Percentiles rank a stretch among this genome's conserved stretches.
These are phyloP conservation scores for Aphidius colemani DNA, from an alignment of 2,888 invertebrate species.

Conservation along the genomic window DNA sequence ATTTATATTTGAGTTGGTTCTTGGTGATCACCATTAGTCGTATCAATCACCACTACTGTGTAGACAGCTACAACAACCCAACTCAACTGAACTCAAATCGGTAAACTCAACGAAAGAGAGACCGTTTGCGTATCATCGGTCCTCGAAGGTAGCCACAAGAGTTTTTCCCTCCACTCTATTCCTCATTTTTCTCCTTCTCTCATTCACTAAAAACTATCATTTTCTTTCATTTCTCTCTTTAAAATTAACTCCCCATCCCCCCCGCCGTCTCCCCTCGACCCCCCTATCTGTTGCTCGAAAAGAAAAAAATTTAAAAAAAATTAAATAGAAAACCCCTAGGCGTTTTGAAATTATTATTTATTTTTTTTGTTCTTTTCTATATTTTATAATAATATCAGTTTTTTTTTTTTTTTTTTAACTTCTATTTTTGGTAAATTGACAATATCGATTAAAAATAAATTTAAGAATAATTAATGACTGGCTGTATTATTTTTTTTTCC, in stretches of 20 bases:
- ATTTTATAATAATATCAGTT: neutral
- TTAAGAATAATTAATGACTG: no score
- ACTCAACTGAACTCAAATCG: constrained; percentile 45
- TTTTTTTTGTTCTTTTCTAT: neutral
- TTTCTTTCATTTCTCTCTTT: constrained; percentile 6
- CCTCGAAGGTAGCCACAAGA: constrained; percentile 49
- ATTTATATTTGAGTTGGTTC: no score
- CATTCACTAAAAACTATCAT: neutral
- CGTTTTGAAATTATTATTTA: neutral
- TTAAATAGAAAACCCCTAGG: neutral
- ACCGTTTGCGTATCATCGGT: constrained; percentile 39
- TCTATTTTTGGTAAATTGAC: no score
- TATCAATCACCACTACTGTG: constrained; percentile 43
- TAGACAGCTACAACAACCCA: constrained; percentile 32
- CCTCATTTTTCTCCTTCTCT: constrained; percentile 27
- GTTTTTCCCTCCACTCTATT: constrained; percentile 44
- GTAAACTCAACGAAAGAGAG: constrained; percentile 42
- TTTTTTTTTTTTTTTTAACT: no score
- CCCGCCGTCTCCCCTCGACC: no score
- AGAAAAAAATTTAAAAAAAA: no score
- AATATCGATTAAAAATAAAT: no score
- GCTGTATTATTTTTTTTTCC: no score
- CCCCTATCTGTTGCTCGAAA: neutral
- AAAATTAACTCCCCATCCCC: constrained; percentile 19
- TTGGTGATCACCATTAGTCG: constrained; percentile 28